Conservation (phyloP, 2,888 invertebrate genomes). For the Furcula furcula region DNA sequence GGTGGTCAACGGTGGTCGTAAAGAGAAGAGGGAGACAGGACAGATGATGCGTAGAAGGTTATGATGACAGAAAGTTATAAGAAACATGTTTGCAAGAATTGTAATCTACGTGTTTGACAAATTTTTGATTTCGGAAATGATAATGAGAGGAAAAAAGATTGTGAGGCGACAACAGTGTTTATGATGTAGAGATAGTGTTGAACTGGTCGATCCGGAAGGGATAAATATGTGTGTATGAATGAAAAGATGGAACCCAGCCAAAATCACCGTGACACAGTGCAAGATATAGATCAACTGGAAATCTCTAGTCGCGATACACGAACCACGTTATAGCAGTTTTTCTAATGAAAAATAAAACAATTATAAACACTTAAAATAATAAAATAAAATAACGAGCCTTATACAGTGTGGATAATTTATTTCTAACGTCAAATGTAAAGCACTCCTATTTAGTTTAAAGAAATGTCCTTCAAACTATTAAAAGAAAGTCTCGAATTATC, state of each 20-base stretch:
- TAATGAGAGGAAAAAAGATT: constrained; percentile 11
- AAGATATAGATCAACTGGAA: constrained; percentile 28
- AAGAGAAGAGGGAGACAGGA: constrained; percentile 75
- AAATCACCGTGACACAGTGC: constrained; percentile 28
- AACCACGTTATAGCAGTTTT: neutral
- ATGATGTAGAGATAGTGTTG: constrained; percentile 8
- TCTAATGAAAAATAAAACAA: neutral
- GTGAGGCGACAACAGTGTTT: constrained; percentile 4
- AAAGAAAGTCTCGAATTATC: too few relatives aligned
- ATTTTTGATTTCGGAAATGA: constrained; percentile 9
- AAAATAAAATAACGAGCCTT: too few relatives aligned
- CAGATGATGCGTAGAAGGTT: constrained; percentile 39
- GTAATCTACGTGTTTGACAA: neutral
- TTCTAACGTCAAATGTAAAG: too few relatives aligned
- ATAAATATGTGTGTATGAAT: constrained; percentile 25
- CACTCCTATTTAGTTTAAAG: too few relatives aligned
- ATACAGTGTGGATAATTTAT: too few relatives aligned
- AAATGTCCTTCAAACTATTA: too few relatives aligned
- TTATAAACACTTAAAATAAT: neutral
- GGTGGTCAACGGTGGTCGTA: constrained; percentile 72
- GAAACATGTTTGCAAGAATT: neutral
- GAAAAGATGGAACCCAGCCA: constrained; percentile 31
- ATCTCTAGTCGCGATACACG: constrained; percentile 7
- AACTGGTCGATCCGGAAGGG: constrained; percentile 17
- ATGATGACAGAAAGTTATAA: constrained; percentile 20